These are phyloP conservation scores for Sympetrum striolatum DNA, from an alignment of 2,888 invertebrate species.

Conservation along the genomic window DNA sequence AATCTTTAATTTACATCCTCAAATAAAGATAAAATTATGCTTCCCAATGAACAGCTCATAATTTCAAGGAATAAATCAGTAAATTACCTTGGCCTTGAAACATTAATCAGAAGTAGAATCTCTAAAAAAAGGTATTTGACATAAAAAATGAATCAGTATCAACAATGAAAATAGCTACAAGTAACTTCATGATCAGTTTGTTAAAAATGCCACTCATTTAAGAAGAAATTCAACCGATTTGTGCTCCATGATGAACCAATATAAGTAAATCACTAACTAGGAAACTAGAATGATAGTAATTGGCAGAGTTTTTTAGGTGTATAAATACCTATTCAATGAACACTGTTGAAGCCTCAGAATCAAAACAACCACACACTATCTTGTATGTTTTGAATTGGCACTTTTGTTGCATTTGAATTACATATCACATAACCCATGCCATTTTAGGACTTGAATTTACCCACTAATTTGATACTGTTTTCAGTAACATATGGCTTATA, in stretches of 20 bases:
- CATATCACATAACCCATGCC: slow-evolving; percentile 20
- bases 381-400: neutral
- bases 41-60: neutral
- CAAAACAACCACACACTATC: neutral
- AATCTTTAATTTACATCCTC: neutral
- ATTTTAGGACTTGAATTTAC: neutral
- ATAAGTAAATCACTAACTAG: neutral
- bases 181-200: neutral
- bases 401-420: slow-evolving; percentile 24
- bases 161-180: neutral
- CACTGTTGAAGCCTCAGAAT: neutral
- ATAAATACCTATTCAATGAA: neutral
- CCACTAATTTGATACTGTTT: neutral
- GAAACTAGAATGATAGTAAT: neutral
- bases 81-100: neutral
- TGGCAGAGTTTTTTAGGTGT: neutral
- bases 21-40: neutral
- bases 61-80: neutral
- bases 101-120: neutral
- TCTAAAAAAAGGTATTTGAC: neutral
- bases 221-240: neutral
- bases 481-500: neutral
- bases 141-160: neutral
- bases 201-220: neutral
- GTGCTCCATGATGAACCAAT: neutral